phyloP scores from a whole-genome alignment of 2,113 vertebrate species.

The Pterocles burchelli region DNA sequence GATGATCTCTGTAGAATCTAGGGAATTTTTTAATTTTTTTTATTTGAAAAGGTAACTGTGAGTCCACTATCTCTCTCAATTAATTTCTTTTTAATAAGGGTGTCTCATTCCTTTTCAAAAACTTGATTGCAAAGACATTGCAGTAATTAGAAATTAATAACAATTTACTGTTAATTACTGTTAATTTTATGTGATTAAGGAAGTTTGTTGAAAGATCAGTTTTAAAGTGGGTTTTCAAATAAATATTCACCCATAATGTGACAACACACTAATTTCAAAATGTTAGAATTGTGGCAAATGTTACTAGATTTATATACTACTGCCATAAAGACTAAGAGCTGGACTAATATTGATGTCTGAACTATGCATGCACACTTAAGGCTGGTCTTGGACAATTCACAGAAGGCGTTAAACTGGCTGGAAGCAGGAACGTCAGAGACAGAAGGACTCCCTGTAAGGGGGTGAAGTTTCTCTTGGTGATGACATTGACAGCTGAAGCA shows the following conservation, averaged over 20 bases:
- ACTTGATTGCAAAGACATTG: not conserved
- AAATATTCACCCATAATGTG: not conserved
- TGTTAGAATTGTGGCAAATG: not conserved
- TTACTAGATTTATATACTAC: not conserved
- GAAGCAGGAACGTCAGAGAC: not conserved
- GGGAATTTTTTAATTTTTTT: not conserved
- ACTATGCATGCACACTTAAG: not conserved
- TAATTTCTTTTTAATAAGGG: not conserved
- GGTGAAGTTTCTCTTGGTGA: not conserved
- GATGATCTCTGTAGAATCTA: not conserved
- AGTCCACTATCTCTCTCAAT: not conserved
- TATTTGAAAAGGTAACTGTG: not conserved
- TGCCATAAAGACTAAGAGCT: not conserved
- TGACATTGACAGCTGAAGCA: not conserved
- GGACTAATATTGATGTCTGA: not conserved
- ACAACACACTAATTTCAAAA: not conserved
- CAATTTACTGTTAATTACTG: too few relatives aligned
- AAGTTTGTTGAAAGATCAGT: not conserved
- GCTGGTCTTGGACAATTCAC: not conserved
- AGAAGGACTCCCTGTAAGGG: not conserved
- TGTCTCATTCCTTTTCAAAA: not conserved
- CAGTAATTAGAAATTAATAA: not conserved
- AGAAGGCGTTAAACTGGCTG: not conserved
- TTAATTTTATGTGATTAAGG: not conserved
- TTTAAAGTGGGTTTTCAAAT: not conserved